Conservation (phyloP, 2,888 invertebrate genomes). For the Alsophila aescularia region DNA sequence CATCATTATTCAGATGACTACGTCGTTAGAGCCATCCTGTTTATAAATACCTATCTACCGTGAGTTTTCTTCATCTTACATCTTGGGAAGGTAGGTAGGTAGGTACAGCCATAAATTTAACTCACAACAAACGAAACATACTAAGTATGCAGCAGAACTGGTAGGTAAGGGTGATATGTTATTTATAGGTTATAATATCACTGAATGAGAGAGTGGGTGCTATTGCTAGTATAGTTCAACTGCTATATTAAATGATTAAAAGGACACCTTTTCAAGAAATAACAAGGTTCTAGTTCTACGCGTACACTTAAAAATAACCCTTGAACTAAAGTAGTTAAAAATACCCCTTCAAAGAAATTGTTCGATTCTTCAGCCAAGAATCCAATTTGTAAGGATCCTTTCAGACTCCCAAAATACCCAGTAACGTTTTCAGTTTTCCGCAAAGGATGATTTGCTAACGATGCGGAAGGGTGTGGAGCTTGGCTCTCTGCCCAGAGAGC, state of each 20-base stretch:
- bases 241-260: too few relatives aligned
- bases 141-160: too few relatives aligned
- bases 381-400: constrained; percentile 18
- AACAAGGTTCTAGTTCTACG: too few relatives aligned
- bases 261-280: too few relatives aligned
- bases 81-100: too few relatives aligned
- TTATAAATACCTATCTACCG: constrained; percentile 16
- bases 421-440: constrained; percentile 47
- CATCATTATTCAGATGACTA: constrained; percentile 23
- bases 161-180: too few relatives aligned
- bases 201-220: too few relatives aligned
- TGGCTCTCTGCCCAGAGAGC: constrained; percentile 70
- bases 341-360: background rate
- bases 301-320: too few relatives aligned
- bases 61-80: constrained; percentile 10
- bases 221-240: too few relatives aligned
- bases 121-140: too few relatives aligned
- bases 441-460: constrained; percentile 66
- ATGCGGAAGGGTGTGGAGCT: constrained; percentile 75
- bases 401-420: constrained; percentile 37
- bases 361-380: background rate
- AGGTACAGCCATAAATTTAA: too few relatives aligned
- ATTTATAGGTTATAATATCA: too few relatives aligned
- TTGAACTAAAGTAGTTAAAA: background rate
- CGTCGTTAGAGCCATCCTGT: constrained; percentile 22